A percentile compares a stretch with the other conserved stretches of the same genome.
These are phyloP conservation scores for Trichacis sp. DNA, from an alignment of 2,888 invertebrate genomes.

Conservation along the genomic window DNA sequence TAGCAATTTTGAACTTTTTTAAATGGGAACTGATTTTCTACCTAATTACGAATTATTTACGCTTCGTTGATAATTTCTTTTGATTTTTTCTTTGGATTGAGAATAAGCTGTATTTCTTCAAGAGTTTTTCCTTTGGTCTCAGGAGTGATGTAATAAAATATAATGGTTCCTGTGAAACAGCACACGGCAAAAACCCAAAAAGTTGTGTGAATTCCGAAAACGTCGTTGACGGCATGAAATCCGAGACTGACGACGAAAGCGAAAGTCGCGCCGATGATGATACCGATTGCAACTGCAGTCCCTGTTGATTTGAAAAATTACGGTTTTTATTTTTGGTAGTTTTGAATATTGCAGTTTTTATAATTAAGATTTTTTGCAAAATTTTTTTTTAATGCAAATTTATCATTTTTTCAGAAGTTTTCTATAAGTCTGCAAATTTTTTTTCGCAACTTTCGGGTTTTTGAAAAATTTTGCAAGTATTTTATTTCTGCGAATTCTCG, in stretches of 20 bases:
- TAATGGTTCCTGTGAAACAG: conserved; percentile 71
- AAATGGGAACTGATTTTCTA: too few relatives aligned
- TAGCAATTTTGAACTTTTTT: too few relatives aligned
- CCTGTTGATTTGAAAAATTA: too few relatives aligned
- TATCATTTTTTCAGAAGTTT: too few relatives aligned
- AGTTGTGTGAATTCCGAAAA: conserved; percentile 71
- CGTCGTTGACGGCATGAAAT: conserved; percentile 72
- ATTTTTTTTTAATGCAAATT: too few relatives aligned
- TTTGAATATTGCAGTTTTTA: too few relatives aligned
- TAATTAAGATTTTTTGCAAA: too few relatives aligned
- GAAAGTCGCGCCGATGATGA: conserved; percentile 73
- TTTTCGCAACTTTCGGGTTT: too few relatives aligned
- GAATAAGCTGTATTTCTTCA: conserved; percentile 71
- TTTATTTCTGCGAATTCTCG: too few relatives aligned
- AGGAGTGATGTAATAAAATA: conserved; percentile 71
- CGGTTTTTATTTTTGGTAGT: too few relatives aligned
- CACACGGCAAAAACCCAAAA: conserved; percentile 73
- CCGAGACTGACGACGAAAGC: conserved; percentile 74
- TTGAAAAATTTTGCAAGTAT: too few relatives aligned
- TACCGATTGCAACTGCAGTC: conserved; percentile 75
- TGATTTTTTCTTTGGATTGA: conserved; percentile 45
- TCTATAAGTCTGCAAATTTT: too few relatives aligned
- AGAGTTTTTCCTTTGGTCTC: conserved; percentile 76
- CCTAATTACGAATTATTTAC: background rate
- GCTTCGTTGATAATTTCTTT: background rate